Evolutionary conservation across 2,113 vertebrate species (phyloP).

Genomic region (Hystrix brachyura): DNA sequence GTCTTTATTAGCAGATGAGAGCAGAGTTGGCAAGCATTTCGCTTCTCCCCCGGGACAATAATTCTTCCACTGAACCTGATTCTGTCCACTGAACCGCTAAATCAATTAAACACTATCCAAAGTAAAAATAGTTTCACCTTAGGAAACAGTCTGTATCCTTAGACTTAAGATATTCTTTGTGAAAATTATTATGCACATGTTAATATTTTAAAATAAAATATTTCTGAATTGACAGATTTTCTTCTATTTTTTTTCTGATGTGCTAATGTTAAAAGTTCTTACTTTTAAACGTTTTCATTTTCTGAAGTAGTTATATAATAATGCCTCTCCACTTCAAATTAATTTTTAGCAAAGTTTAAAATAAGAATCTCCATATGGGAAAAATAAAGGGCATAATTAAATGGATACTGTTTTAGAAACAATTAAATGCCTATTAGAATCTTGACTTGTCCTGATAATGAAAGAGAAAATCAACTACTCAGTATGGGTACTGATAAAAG

Average conservation of each 20-base stretch:
- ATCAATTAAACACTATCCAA: background rate
- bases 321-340: background rate
- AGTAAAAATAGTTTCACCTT: constrained; percentile 22
- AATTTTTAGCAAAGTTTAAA: background rate
- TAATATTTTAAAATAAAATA: background rate
- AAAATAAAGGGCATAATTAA: constrained; percentile 7
- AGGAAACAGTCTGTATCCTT: background rate
- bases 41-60: background rate
- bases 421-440: background rate
- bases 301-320: background rate
- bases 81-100: constrained; percentile 15
- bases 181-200: background rate
- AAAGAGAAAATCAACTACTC: background rate
- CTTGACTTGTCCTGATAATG: background rate
- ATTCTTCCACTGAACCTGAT: background rate
- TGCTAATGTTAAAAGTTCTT: background rate
- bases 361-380: background rate
- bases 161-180: background rate
- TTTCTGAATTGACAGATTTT: background rate
- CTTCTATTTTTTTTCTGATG: background rate
- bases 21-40: background rate
- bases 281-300: background rate
- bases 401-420: background rate
- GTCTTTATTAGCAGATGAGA: background rate
- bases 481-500: background rate